Evolutionary conservation across 2,113 vertebrate species (phyloP).

Genomic region (Peromyscus californicus): DNA sequence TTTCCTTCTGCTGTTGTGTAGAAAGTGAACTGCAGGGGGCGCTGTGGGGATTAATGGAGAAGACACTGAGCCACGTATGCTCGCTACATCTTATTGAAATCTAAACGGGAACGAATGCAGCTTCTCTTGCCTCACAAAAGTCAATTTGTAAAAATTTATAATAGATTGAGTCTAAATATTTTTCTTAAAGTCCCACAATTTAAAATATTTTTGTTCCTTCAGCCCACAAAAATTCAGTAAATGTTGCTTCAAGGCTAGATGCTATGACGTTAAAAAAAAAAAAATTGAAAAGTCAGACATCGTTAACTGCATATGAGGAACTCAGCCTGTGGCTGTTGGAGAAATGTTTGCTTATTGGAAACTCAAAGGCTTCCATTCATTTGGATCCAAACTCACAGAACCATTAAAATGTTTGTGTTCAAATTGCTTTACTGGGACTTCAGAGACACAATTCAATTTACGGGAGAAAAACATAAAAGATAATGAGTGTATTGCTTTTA

Average conservation of each 20-base stretch:
- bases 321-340: background rate
- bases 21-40: background rate
- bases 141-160: background rate
- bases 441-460: constrained; percentile 45
- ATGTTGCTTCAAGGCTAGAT: constrained; percentile 7
- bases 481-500: constrained; percentile 37
- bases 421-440: constrained; percentile 55
- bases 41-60: background rate
- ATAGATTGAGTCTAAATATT: constrained; percentile 1
- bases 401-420: constrained; percentile 33
- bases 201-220: constrained; percentile 38
- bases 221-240: constrained; percentile 3
- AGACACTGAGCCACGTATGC: background rate
- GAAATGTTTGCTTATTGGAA: background rate
- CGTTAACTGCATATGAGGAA: background rate
- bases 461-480: background rate
- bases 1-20: background rate
- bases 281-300: background rate
- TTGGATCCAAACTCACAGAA: constrained; percentile 36
- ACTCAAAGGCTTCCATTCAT: constrained; percentile 2
- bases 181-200: constrained; percentile 28
- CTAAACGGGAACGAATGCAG: background rate
- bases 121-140: background rate
- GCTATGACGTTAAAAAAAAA: background rate
- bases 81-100: background rate